Evolutionary conservation across 2,797 vertebrate species (phyloP).

Genomic region (Naso thynnoides): DNA sequence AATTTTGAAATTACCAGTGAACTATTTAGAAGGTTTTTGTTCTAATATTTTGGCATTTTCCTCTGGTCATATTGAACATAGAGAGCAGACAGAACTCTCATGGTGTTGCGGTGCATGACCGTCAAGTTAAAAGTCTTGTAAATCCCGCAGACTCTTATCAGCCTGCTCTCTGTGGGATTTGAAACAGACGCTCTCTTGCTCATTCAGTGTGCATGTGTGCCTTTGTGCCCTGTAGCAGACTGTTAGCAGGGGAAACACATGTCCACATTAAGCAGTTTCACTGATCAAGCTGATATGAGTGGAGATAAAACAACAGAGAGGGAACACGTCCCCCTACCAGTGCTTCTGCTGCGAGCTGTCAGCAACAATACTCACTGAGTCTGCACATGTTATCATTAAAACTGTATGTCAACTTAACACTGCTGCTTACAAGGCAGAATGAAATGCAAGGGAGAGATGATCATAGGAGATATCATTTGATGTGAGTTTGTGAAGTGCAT

Average conservation of each 20-base stretch:
- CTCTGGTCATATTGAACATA: not conserved
- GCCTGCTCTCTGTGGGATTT: constrained; percentile 54
- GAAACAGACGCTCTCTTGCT: constrained; percentile 61
- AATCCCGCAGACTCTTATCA: constrained; percentile 53
- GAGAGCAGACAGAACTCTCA: constrained; percentile 21
- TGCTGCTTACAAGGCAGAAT: constrained; percentile 14
- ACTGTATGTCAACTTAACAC: constrained; percentile 37
- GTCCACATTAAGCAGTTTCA: constrained; percentile 67
- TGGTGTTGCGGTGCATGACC: constrained; percentile 43
- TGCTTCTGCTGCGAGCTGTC: constrained; percentile 57
- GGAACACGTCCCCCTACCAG: constrained; percentile 17
- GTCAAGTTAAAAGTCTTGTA: constrained; percentile 56
- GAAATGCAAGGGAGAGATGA: constrained; percentile 34
- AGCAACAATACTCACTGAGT: constrained; percentile 42
- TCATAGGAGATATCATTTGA: constrained; percentile 31
- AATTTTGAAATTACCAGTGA: constrained; percentile 7
- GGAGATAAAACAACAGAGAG: constrained; percentile 62
- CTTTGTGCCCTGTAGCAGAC: constrained; percentile 57
- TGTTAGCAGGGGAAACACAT: constrained; percentile 72
- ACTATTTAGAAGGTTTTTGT: not conserved
- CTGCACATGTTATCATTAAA: constrained; percentile 52
- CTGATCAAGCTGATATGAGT: constrained; percentile 68
- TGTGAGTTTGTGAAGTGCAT: constrained; percentile 31
- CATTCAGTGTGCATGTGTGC: constrained; percentile 27
- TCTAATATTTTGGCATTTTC: constrained; percentile 3